Evolutionary conservation across 2,113 vertebrate genomes (phyloP).

Genomic region (Ptyas mucosa): DNA sequence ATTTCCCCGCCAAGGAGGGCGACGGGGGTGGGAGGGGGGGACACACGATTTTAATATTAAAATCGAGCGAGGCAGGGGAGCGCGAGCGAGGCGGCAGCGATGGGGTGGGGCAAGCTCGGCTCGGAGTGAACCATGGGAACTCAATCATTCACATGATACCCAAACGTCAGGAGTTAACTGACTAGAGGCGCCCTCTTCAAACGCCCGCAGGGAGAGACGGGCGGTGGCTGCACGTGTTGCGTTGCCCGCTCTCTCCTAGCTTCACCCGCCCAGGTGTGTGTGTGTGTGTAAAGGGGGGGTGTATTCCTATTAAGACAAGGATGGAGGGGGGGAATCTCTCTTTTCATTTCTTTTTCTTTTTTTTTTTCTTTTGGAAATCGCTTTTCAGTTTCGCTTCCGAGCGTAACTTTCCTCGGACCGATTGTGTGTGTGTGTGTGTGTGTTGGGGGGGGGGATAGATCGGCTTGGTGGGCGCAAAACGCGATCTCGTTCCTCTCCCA

Average conservation of each 20-base stretch:
- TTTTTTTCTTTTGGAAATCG: not conserved
- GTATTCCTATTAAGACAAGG: not conserved
- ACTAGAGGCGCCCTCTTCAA: conserved; percentile 78
- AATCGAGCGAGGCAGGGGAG: conserved; percentile 62
- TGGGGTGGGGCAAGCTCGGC: conserved; percentile 78
- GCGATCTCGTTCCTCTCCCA: accelerated
- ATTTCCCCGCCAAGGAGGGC: conserved; percentile 66
- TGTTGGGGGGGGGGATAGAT: not conserved
- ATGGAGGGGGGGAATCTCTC: not conserved
- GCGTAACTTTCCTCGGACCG: not conserved
- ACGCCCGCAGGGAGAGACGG: not conserved
- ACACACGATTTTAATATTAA: conserved; percentile 39
- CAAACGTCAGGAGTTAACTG: conserved; percentile 75
- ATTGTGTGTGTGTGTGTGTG: no score
- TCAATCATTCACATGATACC: conserved; percentile 80
- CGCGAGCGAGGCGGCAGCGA: conserved; percentile 40
- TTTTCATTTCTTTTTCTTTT: no score
- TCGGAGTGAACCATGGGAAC: conserved; percentile 82
- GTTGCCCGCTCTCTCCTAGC: not conserved
- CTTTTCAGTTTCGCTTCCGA: not conserved
- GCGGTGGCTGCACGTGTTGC: not conserved
- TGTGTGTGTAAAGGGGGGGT: not conserved
- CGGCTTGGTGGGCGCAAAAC: not conserved
- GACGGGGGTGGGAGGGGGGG: conserved; percentile 42
- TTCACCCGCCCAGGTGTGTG: not conserved